These are phyloP conservation scores for Caenorhabditis auriculariae DNA, from an alignment of 2,888 invertebrate genomes.

Conservation along the genomic window DNA sequence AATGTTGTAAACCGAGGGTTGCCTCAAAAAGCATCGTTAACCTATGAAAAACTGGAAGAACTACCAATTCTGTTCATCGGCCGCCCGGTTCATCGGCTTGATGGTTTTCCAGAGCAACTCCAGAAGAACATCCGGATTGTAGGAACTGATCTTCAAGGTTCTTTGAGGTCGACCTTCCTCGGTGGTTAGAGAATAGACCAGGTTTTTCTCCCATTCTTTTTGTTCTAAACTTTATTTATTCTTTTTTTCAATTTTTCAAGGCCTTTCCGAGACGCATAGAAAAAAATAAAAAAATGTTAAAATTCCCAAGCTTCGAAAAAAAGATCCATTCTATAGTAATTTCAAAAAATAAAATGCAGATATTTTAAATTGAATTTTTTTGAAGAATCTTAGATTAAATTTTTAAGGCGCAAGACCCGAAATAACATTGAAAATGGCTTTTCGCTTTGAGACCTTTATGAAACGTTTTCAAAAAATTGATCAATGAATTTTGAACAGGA, in stretches of 20 bases:
- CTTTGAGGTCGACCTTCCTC: slow-evolving; percentile 21
- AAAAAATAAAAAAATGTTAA: too few relatives aligned
- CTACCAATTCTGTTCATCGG: slow-evolving; percentile 9
- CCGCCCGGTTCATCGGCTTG: slow-evolving; percentile 14
- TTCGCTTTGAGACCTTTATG: too few relatives aligned
- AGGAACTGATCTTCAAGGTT: slow-evolving; percentile 30
- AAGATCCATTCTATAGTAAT: too few relatives aligned
- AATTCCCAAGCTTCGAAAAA: too few relatives aligned
- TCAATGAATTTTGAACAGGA: too few relatives aligned
- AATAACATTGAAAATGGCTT: too few relatives aligned
- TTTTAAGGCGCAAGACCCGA: too few relatives aligned
- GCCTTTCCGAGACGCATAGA: too few relatives aligned
- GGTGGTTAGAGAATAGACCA: slow-evolving; percentile 17
- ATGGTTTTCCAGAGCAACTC: slow-evolving; percentile 21
- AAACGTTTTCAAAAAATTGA: too few relatives aligned
- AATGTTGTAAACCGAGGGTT: slow-evolving; percentile 31
- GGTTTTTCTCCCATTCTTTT: too few relatives aligned
- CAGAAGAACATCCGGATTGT: slow-evolving; percentile 22
- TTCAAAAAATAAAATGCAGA: not conserved
- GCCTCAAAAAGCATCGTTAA: slow-evolving; percentile 10
- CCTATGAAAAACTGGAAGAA: not conserved
- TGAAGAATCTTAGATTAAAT: too few relatives aligned
- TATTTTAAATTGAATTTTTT: not conserved
- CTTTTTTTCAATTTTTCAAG: not conserved
- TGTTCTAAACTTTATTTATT: too few relatives aligned